Base-by-base conservation (phyloP, 1,140 invertebrate genomes). In the Pachyrhynchus sulphureomaculatus region DNA sequence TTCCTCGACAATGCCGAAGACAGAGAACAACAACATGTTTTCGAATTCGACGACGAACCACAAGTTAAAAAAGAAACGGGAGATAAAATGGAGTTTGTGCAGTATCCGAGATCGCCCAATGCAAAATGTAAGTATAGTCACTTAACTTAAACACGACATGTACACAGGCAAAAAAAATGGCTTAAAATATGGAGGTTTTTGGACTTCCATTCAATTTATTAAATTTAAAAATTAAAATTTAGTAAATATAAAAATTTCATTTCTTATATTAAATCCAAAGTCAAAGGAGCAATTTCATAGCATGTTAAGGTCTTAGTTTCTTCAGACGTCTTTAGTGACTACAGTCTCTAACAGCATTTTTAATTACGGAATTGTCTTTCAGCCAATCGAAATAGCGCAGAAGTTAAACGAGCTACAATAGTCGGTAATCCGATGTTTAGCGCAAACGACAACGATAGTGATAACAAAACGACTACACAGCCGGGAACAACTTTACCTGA, bases 351-450 rank as follows among this genome's bases (percentile, higher is more conserved):
- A 32, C 29, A 12, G 5, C 12, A 6, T 32, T 32, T 21, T 44
- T 17, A 18, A 44, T 59, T n/a, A n/a, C n/a, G n/a, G n/a, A n/a
- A n/a, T n/a, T n/a, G n/a, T n/a, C n/a, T 29, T 65, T 20, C 23
- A 66, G 64, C 37, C 23, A 63, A 74, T 32, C 75, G 79, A 65
- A 80, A 71, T 37, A 82, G 81, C 44, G 78, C 82, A 4, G 88
- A 89, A 76, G 84, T 91, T 37, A 90, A 91, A 76, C 83, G 88
- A 63, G 88, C 90, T 20, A 92, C 89, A 26, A 88, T 93, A 67
- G 88, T 93, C 12, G 91, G 90, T 51, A 93, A 93, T 78, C 90
- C 91, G 2, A 92, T 93, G 88, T 93, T 87, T 77, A 86, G 84
- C 49, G 78, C 73, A 37, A 69, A 75, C 24, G 71, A 70, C 55